These are phyloP conservation scores for Mungos mungo DNA, from an alignment of 2,113 vertebrate species.

Conservation along the genomic window DNA sequence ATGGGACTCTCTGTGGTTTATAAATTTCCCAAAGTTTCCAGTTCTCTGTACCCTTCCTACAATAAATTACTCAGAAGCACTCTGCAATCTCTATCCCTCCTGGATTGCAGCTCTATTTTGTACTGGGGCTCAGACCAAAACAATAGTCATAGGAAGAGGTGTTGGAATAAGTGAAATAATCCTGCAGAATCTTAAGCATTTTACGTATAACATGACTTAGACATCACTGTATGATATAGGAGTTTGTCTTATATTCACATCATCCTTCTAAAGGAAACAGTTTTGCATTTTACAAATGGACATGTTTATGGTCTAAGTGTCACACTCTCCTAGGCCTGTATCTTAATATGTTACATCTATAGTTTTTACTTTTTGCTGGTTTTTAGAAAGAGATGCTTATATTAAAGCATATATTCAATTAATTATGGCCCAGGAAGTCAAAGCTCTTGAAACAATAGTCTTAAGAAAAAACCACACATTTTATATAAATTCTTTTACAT, in stretches of 20 bases:
- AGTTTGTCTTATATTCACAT: not conserved
- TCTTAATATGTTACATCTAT: not conserved
- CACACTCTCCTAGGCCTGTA: not conserved
- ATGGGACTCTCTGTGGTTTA: not conserved
- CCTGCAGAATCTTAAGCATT: not conserved
- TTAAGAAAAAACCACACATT: not conserved
- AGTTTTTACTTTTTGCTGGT: not conserved
- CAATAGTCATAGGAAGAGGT: not conserved
- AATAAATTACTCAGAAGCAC: not conserved
- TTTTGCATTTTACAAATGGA: not conserved
- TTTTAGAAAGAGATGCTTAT: not conserved
- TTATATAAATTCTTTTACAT: not conserved
- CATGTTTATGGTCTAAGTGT: not conserved
- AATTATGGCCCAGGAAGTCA: not conserved
- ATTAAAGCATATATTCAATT: not conserved
- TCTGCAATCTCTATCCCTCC: not conserved
- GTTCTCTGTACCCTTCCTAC: not conserved
- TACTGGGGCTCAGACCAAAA: not conserved
- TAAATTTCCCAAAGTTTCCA: not conserved
- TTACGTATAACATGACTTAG: not conserved
- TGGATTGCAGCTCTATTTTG: not conserved
- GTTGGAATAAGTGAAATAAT: not conserved
- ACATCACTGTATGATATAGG: not conserved
- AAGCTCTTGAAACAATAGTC: not conserved
- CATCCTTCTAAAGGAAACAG: not conserved